phyloP scores from a whole-genome alignment of 1,140 invertebrate species.

The Branchinecta lynchi region DNA sequence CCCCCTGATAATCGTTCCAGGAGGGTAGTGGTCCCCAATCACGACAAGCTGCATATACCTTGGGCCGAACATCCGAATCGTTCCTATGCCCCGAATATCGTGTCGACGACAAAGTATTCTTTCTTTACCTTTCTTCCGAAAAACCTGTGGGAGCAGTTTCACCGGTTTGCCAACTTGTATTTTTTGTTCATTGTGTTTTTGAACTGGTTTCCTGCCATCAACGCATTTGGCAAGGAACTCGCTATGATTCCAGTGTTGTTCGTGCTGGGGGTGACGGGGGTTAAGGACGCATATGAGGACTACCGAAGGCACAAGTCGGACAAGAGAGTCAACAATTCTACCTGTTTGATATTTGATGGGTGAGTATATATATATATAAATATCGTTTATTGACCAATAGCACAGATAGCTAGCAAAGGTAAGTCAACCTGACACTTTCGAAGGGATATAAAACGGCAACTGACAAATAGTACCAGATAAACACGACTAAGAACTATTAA shows the following conservation, averaged over 20 bases:
- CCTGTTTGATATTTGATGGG: conserved; percentile 76
- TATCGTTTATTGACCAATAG: too few species aligned
- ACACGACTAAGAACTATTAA: too few species aligned
- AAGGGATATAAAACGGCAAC: too few species aligned
- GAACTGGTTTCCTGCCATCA: conserved; percentile 84
- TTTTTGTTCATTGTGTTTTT: conserved; percentile 92
- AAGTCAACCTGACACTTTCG: too few species aligned
- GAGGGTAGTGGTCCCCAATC: conserved; percentile 61
- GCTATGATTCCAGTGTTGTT: conserved; percentile 87
- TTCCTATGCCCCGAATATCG: conserved; percentile 54
- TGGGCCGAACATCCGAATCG: conserved; percentile 58
- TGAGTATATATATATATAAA: too few species aligned
- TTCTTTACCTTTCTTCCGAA: conserved; percentile 84
- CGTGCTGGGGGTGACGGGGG: conserved; percentile 85
- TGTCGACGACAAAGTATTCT: conserved; percentile 92
- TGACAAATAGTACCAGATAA: too few species aligned
- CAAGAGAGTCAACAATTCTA: conserved; percentile 81
- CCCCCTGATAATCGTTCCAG: conserved; percentile 45
- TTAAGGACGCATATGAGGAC: conserved; percentile 96
- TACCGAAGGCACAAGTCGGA: conserved; percentile 72
- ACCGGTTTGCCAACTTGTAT: conserved; percentile 92
- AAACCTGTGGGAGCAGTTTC: conserved; percentile 94
- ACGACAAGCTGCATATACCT: conserved; percentile 36
- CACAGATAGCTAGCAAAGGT: too few species aligned
- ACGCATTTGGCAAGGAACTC: conserved; percentile 91